These are phyloP conservation scores for Zophobas atratus DNA, from an alignment of 1,140 invertebrate genomes.

Conservation along the genomic window DNA sequence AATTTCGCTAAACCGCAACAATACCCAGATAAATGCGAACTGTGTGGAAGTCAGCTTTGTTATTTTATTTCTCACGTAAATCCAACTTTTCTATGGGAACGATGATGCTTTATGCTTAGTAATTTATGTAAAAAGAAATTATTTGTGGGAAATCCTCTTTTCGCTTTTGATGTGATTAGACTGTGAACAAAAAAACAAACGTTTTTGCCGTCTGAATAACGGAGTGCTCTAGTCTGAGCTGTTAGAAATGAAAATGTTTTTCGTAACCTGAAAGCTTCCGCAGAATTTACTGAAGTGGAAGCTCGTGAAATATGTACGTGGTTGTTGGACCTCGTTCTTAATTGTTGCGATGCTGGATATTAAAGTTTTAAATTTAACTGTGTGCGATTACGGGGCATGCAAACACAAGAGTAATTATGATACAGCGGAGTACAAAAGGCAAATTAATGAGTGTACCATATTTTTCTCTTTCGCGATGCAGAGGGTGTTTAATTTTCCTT, in stretches of 20 bases:
- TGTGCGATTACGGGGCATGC: slow-evolving; percentile 45
- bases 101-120: neutral
- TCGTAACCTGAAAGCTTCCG: slow-evolving; percentile 13
- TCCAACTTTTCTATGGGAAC: neutral
- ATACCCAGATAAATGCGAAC: neutral
- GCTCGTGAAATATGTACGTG: slow-evolving; percentile 31
- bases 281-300: slow-evolving; percentile 14
- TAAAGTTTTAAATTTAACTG: slow-evolving; percentile 50
- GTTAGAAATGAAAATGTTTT: slow-evolving; percentile 22
- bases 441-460: slow-evolving; percentile 47
- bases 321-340: slow-evolving; percentile 26
- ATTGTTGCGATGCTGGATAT: slow-evolving; percentile 44
- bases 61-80: slow-evolving; percentile 4
- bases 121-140: neutral
- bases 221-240: neutral
- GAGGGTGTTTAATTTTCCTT: slow-evolving; percentile 48
- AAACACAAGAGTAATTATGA: slow-evolving; percentile 51
- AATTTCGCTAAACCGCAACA: slow-evolving; percentile 1
- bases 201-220: neutral
- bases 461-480: slow-evolving; percentile 42
- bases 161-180: neutral
- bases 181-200: neutral
- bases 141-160: neutral
- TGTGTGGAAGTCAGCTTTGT: neutral
- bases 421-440: slow-evolving; percentile 48